Percentiles rank a stretch among this genome's conserved stretches.
Evolutionary conservation across 2,888 invertebrate species (phyloP).

Genomic region (Theretra japonica): DNA sequence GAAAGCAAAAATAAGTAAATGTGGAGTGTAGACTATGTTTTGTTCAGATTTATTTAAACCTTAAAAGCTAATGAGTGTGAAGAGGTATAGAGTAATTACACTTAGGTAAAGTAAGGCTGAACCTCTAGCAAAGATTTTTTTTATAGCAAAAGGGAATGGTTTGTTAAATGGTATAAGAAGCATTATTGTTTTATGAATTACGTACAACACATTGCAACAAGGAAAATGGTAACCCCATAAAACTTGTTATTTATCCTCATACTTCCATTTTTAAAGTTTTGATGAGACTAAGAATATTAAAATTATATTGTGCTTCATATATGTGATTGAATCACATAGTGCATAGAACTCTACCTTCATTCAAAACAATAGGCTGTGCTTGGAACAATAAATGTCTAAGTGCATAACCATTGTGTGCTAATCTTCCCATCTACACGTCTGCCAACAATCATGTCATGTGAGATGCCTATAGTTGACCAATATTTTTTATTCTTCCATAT

Average conservation of each 20-base stretch:
- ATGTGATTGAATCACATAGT: constrained; percentile 24
- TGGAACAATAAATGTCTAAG: constrained; percentile 46
- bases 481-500: neutral
- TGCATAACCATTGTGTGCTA: constrained; percentile 50
- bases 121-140: too few species aligned
- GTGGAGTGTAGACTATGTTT: too few species aligned
- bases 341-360: neutral
- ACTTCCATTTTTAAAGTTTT: too few species aligned
- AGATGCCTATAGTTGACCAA: constrained; percentile 5
- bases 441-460: constrained; percentile 27
- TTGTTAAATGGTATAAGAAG: too few species aligned
- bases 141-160: too few species aligned
- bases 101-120: too few species aligned
- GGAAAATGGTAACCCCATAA: neutral
- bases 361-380: constrained; percentile 41
- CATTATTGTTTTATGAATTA: too few species aligned
- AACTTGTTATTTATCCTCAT: too few species aligned
- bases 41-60: too few species aligned
- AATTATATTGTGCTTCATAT: neutral
- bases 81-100: too few species aligned
- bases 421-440: constrained; percentile 43
- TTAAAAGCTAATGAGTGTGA: too few species aligned
- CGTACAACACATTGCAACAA: neutral
- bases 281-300: neutral
- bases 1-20: too few species aligned